A percentile compares a stretch with the other conserved stretches of the same genome.
Evolutionary conservation across 2,797 vertebrate species (phyloP).

Genomic region (Enteromius radiatus): DNA sequence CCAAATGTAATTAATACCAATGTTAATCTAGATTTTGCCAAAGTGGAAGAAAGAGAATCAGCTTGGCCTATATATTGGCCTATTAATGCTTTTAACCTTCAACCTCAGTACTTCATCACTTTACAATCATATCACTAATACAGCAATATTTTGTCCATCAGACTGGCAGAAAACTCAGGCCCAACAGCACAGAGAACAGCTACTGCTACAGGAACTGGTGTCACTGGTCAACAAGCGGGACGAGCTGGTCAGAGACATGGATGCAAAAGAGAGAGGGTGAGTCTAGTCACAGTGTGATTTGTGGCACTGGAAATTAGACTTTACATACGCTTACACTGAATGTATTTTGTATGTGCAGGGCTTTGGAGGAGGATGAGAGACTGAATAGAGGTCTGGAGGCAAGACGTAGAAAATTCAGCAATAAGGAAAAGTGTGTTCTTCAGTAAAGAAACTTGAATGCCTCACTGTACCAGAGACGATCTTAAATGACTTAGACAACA

Average conservation of each 20-base stretch:
- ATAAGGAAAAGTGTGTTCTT: constrained; percentile 86
- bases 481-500: background rate
- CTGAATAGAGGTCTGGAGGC: constrained; percentile 85
- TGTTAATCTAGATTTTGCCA: background rate
- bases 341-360: constrained; percentile 70
- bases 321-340: background rate
- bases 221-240: constrained; percentile 90
- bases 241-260: constrained; percentile 87
- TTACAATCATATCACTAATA: background rate
- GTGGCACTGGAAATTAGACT: background rate
- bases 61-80: background rate
- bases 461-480: background rate
- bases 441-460: constrained; percentile 64
- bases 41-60: background rate
- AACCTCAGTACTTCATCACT: background rate
- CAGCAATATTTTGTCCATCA: constrained; percentile 59
- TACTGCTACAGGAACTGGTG: constrained; percentile 88
- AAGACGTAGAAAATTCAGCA: constrained; percentile 84
- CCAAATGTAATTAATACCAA: background rate
- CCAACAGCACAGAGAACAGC: constrained; percentile 87
- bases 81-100: background rate
- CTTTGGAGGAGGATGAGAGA: constrained; percentile 87
- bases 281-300: constrained; percentile 39
- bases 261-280: constrained; percentile 88
- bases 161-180: constrained; percentile 85